These are phyloP conservation scores for Spermophilus dauricus DNA, from an alignment of 2,113 vertebrate genomes.

Conservation along the genomic window DNA sequence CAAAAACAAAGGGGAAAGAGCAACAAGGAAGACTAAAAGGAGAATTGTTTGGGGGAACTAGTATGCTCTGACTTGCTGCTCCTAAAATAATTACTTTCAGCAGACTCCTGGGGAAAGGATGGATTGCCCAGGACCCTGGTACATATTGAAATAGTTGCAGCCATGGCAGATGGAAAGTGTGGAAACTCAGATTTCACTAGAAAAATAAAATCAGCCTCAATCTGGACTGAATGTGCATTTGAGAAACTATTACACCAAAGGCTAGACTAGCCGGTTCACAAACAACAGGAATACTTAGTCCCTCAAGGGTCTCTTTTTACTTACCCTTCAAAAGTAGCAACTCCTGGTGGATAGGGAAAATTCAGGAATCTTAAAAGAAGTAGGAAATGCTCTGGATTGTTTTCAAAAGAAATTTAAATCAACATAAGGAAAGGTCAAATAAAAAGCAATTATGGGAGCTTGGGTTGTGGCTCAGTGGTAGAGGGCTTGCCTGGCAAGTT, in stretches of 20 bases:
- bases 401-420: slow-evolving; percentile 55
- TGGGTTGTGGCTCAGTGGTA: no score
- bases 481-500: no score
- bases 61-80: neutral
- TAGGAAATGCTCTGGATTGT: neutral
- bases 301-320: neutral
- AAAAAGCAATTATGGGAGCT: slow-evolving; percentile 40
- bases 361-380: slow-evolving; percentile 14
- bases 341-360: neutral
- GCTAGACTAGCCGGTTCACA: neutral
- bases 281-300: neutral
- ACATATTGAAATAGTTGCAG: neutral
- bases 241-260: slow-evolving; percentile 9
- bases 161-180: neutral
- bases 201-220: slow-evolving; percentile 42
- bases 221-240: neutral
- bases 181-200: slow-evolving; percentile 27
- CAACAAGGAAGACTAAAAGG: neutral
- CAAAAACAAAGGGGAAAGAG: neutral
- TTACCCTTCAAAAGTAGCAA: neutral
- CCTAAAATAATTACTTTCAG: slow-evolving; percentile 48
- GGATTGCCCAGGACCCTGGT: neutral
- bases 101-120: neutral
- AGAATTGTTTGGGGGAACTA: neutral
- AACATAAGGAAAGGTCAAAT: slow-evolving; percentile 22